Conservation (phyloP, 1,140 invertebrate species). For the Saccostrea echinata region DNA sequence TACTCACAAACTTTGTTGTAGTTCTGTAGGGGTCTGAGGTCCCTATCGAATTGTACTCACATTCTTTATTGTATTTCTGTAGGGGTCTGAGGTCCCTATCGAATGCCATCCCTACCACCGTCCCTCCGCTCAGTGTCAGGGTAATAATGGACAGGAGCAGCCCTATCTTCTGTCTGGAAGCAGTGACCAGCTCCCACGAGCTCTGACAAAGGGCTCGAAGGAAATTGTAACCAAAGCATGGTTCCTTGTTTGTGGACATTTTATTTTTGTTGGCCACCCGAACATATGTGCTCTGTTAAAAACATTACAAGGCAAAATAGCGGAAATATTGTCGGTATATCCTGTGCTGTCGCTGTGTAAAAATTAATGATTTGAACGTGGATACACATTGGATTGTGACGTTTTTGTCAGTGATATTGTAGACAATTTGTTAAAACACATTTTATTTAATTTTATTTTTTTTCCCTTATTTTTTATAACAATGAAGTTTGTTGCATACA, state of each 20-base stretch:
- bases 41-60: too few relatives aligned
- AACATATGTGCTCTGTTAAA: neutral
- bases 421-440: too few relatives aligned
- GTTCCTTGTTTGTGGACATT: neutral
- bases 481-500: too few relatives aligned
- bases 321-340: neutral
- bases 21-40: too few relatives aligned
- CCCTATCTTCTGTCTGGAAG: neutral
- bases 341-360: neutral
- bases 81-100: neutral
- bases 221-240: neutral
- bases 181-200: neutral
- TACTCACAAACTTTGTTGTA: too few relatives aligned
- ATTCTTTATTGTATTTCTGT: constrained; percentile 8
- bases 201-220: neutral
- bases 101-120: constrained; percentile 6
- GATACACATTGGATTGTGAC: too few relatives aligned
- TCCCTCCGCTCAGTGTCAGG: neutral
- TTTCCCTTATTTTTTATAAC: too few relatives aligned
- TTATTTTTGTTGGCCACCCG: neutral
- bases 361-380: too few relatives aligned
- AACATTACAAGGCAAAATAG: neutral
- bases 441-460: too few relatives aligned
- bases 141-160: neutral
- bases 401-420: too few relatives aligned